Conservation (phyloP, 2,113 vertebrate species). For the Osmerus eperlanus region DNA sequence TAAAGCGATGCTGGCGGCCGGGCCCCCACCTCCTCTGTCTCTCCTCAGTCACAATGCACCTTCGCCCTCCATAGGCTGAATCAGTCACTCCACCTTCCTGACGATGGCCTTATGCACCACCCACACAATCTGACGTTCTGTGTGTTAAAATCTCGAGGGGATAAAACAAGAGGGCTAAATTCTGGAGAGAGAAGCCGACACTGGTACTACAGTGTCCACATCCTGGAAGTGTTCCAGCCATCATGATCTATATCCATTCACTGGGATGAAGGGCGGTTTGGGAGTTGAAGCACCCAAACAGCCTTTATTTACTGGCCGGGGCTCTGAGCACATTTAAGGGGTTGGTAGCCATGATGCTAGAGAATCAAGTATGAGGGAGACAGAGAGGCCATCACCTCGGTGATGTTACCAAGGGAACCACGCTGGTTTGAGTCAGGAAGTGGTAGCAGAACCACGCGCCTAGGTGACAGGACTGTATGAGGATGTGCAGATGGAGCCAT, state of each 20-base stretch:
- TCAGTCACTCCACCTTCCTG: conserved; percentile 17
- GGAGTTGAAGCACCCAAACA: too few relatives aligned
- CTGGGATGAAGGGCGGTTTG: too few relatives aligned
- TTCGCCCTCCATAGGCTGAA: not conserved
- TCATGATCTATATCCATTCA: too few relatives aligned
- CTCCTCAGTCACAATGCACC: conserved; percentile 20
- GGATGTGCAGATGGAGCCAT: not conserved
- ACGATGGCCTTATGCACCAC: not conserved
- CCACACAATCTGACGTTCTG: not conserved
- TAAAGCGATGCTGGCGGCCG: conserved; percentile 43
- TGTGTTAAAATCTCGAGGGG: not conserved
- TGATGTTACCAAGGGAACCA: conserved; percentile 33
- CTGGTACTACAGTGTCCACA: too few relatives aligned
- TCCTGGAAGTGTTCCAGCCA: too few relatives aligned
- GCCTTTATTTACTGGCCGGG: too few relatives aligned
- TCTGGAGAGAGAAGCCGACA: too few relatives aligned
- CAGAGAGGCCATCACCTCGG: conserved; percentile 6
- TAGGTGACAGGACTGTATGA: conserved; percentile 22
- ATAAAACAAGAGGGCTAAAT: too few relatives aligned
- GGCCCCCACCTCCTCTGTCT: conserved; percentile 30
- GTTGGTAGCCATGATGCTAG: conserved; percentile 15
- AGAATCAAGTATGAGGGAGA: conserved; percentile 13
- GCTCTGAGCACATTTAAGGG: too few relatives aligned
- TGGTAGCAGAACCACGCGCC: conserved; percentile 15
- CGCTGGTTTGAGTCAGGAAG: conserved; percentile 17